Percentiles rank a stretch among this genome's conserved stretches.
phyloP scores from a whole-genome alignment of 2,113 vertebrate species.

The Lagopus muta region DNA sequence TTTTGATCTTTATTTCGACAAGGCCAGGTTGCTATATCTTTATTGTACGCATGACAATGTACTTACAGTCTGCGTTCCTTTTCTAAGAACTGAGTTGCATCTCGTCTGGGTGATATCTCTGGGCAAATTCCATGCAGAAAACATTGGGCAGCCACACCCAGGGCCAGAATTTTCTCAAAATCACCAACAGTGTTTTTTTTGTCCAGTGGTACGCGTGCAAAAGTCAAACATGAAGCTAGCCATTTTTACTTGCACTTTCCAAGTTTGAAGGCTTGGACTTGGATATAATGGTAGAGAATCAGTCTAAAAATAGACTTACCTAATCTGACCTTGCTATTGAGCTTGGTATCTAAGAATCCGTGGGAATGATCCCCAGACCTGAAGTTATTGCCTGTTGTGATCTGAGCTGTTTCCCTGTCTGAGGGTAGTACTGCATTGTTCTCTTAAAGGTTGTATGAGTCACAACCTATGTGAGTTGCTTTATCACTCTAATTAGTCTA shows the following conservation, averaged over 20 bases:
- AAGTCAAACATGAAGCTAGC: not conserved
- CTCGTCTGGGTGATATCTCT: constrained; percentile 36
- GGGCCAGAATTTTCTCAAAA: constrained; percentile 8
- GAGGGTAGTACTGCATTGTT: constrained; percentile 32
- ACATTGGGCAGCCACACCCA: not conserved
- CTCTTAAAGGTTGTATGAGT: constrained; percentile 23
- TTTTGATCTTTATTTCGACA: not conserved
- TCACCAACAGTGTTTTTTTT: not conserved
- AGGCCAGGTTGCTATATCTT: not conserved
- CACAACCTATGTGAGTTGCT: constrained; percentile 12
- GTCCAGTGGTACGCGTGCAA: not conserved
- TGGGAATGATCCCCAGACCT: constrained; percentile 46
- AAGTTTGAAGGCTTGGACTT: constrained; percentile 29
- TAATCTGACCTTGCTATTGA: constrained; percentile 48
- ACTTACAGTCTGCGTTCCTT: not conserved
- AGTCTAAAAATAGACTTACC: constrained; percentile 52
- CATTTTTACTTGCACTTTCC: not conserved
- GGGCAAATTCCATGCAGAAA: constrained; percentile 27
- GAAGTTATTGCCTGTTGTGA: constrained; percentile 28
- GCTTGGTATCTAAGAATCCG: not conserved
- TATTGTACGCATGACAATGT: not conserved
- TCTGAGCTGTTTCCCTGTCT: constrained; percentile 19
- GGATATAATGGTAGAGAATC: not conserved
- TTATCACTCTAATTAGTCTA: constrained; percentile 37
- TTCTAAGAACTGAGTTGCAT: not conserved